Conservation (phyloP, 2,113 vertebrate species). For the Paramormyrops kingsleyae region DNA sequence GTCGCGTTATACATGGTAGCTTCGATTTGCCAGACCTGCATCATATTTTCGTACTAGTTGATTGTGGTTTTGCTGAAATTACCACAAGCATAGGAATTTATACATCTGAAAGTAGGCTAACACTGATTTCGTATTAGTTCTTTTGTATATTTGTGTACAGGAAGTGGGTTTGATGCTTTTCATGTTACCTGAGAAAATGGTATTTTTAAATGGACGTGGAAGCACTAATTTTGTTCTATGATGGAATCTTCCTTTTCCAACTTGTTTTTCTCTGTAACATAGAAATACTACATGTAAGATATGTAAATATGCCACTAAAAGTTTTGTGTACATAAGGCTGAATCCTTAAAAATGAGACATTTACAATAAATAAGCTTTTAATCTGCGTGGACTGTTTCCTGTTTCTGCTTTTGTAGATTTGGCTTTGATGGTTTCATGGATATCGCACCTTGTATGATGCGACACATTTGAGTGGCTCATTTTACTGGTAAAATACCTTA, state of each 20-base stretch:
- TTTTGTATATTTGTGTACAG: not conserved
- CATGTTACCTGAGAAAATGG: not conserved
- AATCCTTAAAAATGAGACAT: conserved; percentile 13
- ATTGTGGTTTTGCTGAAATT: not conserved
- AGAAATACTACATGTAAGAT: conserved; percentile 27
- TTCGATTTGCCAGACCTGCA: not conserved
- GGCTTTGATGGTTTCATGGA: not conserved
- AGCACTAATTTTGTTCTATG: conserved; percentile 28
- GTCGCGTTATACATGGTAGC: not conserved
- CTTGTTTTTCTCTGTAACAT: conserved; percentile 3
- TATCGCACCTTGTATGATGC: not conserved
- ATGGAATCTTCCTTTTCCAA: conserved; percentile 8
- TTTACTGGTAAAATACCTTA: not conserved
- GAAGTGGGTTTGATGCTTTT: not conserved
- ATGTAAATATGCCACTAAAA: conserved; percentile 16
- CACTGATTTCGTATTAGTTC: not conserved
- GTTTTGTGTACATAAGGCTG: conserved; percentile 11
- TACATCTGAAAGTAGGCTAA: not conserved
- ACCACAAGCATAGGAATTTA: not conserved
- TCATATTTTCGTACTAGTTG: not conserved
- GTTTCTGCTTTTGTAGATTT: not conserved
- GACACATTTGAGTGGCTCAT: not conserved
- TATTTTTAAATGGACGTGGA: conserved; percentile 22
- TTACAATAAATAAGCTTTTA: conserved; percentile 19
- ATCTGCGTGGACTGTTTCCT: not conserved